These are phyloP conservation scores for Camelus bactrianus DNA, from an alignment of 2,113 vertebrate species.

Conservation along the genomic window DNA sequence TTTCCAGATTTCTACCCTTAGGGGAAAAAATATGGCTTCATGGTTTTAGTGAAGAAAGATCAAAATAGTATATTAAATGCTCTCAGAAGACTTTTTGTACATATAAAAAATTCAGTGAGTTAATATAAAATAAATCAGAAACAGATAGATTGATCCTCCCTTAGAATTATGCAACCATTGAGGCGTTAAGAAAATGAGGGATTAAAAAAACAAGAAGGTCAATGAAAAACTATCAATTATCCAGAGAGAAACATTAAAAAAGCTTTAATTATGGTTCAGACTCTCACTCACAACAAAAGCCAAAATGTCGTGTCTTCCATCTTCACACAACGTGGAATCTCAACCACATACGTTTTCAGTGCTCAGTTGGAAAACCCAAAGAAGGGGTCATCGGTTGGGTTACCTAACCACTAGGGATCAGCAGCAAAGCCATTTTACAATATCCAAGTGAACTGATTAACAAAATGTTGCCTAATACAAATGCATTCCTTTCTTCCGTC, in stretches of 20 bases:
- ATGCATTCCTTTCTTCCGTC: accelerated
- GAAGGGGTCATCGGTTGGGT: accelerated
- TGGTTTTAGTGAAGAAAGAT: constrained; percentile 45
- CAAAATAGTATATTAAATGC: constrained; percentile 70
- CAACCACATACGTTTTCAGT: accelerated
- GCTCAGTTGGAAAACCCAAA: background rate
- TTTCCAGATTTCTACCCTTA: constrained; percentile 68
- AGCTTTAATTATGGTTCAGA: background rate
- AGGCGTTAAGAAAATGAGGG: accelerated
- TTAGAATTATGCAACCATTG: background rate
- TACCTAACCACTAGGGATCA: accelerated
- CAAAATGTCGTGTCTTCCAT: accelerated
- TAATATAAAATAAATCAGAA: constrained; percentile 62
- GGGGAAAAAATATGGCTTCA: background rate
- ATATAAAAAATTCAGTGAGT: constrained; percentile 57
- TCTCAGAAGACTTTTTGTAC: constrained; percentile 48
- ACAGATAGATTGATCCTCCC: background rate
- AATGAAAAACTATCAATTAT: background rate
- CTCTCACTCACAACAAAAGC: accelerated
- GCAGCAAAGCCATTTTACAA: too few relatives aligned
- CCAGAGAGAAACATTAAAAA: background rate
- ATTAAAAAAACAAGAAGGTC: accelerated
- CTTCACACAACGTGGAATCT: accelerated
- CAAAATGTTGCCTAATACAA: background rate
- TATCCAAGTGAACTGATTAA: too few relatives aligned